Evolutionary conservation across 2,113 vertebrate species (phyloP).

Genomic region (Tympanuchus pallidicinctus): DNA sequence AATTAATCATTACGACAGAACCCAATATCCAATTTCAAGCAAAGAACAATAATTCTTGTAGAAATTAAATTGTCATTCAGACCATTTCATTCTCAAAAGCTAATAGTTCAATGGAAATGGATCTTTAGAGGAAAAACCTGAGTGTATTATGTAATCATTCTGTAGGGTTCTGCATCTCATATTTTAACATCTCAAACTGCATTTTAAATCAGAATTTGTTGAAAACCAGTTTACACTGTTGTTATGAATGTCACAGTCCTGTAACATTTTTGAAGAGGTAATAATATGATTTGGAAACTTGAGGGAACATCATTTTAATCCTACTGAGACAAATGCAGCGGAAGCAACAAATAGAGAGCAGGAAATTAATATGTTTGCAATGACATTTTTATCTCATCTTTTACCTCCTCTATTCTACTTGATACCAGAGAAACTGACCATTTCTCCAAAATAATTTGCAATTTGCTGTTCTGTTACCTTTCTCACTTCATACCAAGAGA

Average conservation of each 20-base stretch:
- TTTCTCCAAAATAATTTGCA: neutral
- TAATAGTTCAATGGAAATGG: conserved; percentile 78
- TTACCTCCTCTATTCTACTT: neutral
- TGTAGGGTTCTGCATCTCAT: conserved; percentile 23
- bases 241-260: conserved; percentile 8
- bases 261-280: conserved; percentile 13
- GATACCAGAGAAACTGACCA: neutral
- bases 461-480: neutral
- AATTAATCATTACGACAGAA: conserved; percentile 77
- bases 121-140: conserved; percentile 65
- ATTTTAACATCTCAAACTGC: conserved; percentile 24
- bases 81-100: conserved; percentile 72
- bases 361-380: neutral
- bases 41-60: conserved; percentile 64
- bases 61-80: conserved; percentile 79
- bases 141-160: conserved; percentile 63
- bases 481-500: neutral
- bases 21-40: conserved; percentile 63
- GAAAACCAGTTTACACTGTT: conserved; percentile 48
- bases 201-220: conserved; percentile 56
- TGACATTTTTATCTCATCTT: conserved; percentile 32
- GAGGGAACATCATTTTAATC: neutral
- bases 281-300: neutral
- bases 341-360: neutral
- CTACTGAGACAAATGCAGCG: neutral